These are phyloP conservation scores for Motacilla tschutschensis DNA, from an alignment of 2,113 vertebrate genomes.

Conservation along the genomic window DNA sequence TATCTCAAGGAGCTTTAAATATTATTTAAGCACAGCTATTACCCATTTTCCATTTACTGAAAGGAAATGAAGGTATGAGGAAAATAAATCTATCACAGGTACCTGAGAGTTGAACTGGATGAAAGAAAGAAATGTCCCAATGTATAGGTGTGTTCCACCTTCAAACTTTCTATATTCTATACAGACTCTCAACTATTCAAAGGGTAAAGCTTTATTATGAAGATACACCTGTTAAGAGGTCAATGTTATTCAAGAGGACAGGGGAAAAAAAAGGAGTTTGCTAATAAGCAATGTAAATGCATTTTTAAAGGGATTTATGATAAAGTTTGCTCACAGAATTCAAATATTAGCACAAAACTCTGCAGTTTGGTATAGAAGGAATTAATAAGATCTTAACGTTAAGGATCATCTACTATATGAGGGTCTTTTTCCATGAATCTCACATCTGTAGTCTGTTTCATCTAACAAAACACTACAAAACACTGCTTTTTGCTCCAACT, in stretches of 20 bases:
- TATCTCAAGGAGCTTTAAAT: background rate
- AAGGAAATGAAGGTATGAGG: background rate
- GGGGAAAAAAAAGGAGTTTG: background rate
- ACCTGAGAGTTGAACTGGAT: background rate
- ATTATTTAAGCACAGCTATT: background rate
- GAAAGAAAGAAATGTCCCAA: background rate
- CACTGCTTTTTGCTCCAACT: background rate
- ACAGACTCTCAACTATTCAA: background rate
- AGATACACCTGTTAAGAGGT: rapidly evolving
- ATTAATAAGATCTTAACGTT: background rate
- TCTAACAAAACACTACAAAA: background rate
- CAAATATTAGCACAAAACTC: background rate
- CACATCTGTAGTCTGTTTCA: background rate
- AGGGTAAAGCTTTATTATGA: background rate
- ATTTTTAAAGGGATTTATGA: background rate
- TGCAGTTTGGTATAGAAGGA: background rate
- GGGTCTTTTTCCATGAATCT: background rate
- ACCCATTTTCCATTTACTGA: background rate
- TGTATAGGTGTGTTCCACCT: background rate
- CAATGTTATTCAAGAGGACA: background rate
- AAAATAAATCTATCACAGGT: background rate
- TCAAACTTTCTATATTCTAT: background rate
- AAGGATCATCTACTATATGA: background rate
- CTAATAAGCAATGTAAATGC: background rate
- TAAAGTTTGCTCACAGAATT: background rate